These are phyloP conservation scores for Crotalus horridus DNA, from an alignment of 2,113 vertebrate species.

Conservation along the genomic window DNA sequence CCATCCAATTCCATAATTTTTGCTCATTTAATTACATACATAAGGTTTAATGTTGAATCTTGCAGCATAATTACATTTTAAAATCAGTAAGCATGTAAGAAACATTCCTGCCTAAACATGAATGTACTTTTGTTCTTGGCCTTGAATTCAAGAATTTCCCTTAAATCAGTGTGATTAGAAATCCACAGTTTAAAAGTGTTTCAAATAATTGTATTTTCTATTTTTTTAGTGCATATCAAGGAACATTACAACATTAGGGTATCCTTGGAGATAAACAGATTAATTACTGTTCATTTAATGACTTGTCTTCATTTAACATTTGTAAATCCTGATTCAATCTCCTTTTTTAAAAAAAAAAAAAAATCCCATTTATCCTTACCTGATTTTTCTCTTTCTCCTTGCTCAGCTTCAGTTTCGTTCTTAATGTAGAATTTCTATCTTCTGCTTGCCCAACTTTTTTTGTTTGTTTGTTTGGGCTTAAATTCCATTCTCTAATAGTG, in stretches of 20 bases:
- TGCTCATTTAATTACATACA: background rate
- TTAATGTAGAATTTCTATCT: background rate
- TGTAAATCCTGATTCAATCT: background rate
- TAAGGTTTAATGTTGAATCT: background rate
- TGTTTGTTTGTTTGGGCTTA: background rate
- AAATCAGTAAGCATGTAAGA: slow-evolving; percentile 20
- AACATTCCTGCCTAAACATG: slow-evolving; percentile 50
- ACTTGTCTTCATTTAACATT: background rate
- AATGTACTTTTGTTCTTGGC: background rate
- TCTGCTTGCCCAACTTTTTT: background rate
- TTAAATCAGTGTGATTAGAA: background rate
- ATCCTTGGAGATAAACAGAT: background rate
- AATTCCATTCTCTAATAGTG: background rate
- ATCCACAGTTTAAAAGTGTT: background rate
- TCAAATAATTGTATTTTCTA: background rate
- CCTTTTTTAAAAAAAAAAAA: background rate
- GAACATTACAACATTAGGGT: background rate
- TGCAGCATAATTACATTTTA: background rate
- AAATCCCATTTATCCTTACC: background rate
- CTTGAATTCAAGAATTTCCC: background rate
- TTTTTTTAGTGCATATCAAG: background rate
- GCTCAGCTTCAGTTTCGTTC: background rate
- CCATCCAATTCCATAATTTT: background rate
- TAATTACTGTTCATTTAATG: background rate
- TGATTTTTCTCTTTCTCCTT: background rate